These are phyloP conservation scores for Drosophila lacicola DNA, from an alignment of 2,888 invertebrate species.

Conservation along the genomic window DNA sequence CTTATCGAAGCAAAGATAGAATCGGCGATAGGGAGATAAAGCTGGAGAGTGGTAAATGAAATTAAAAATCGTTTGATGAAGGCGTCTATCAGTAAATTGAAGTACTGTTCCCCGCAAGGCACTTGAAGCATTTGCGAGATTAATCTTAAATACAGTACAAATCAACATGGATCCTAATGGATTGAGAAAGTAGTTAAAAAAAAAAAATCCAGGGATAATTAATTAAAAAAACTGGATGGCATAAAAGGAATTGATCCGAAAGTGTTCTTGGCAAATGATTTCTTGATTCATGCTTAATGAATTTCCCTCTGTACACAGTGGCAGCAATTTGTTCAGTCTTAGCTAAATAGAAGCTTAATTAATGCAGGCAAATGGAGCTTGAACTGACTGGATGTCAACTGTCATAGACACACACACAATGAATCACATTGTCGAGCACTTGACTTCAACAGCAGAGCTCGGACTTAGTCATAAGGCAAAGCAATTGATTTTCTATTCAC, in stretches of 20 bases:
- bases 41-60: slow-evolving; percentile 50
- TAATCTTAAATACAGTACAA: slow-evolving; percentile 68
- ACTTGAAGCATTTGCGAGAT: slow-evolving; percentile 55
- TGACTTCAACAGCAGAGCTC: not conserved
- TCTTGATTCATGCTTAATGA: slow-evolving; percentile 52
- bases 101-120: slow-evolving; percentile 21
- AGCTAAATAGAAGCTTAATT: slow-evolving; percentile 68
- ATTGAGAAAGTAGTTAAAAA: slow-evolving; percentile 27
- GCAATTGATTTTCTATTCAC: not conserved
- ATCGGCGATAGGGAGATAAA: slow-evolving; percentile 1
- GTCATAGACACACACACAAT: slow-evolving; percentile 33
- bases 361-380: slow-evolving; percentile 66
- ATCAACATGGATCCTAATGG: slow-evolving; percentile 28
- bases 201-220: slow-evolving; percentile 49
- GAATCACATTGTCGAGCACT: slow-evolving; percentile 21
- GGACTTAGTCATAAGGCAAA: not conserved
- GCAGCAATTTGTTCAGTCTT: slow-evolving; percentile 28
- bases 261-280: slow-evolving; percentile 47
- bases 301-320: slow-evolving; percentile 8
- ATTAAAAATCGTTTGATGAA: slow-evolving; percentile 76
- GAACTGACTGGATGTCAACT: slow-evolving; percentile 30
- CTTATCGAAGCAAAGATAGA: slow-evolving; percentile 23
- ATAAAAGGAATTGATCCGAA: slow-evolving; percentile 53
- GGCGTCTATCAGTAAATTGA: slow-evolving; percentile 50
- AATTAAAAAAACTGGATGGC: slow-evolving; percentile 64